Base-by-base conservation (phyloP, 2,113 vertebrate species). In the Acrocephalus arundinaceus region DNA sequence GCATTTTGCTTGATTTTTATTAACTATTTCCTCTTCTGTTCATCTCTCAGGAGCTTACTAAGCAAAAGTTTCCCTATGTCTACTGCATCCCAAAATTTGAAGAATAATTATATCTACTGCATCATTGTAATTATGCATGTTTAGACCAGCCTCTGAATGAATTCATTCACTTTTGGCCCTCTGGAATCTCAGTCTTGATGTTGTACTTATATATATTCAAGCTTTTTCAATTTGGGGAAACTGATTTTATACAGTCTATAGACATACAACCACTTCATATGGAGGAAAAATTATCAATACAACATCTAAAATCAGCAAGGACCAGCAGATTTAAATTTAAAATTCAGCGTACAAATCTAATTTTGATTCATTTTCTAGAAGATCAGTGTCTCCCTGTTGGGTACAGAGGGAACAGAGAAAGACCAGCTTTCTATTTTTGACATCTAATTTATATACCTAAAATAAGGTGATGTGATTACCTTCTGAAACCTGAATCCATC, bases 361-460 rank as follows among this genome's bases (percentile, higher is more conserved):
- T 66, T 90, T 78, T 88, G 7, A 66, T 73, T 86, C 11, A 43
- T 77, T 37, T 95, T 93, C n/a, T 79, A 43, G 63, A 85, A 86
- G 28, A 89, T 13, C 13, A 20, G 16, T 54, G 30, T 89, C 21
- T 90, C 43, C 51, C 25, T 66, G 6, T 54, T 88, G 37, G 20
- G 21, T 59, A 61, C 54, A 91, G 28, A 54, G 21, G 20, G 24
- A 82, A 68, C 7, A 23, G 0, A 58, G 62, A 63, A 93, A 75
- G 21, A 88, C 17, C 55, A 48, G 13, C 22, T 94, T 92, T 96
- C 76, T 86, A 90, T 86, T 92, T 89, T 71, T 86, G 55, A 37
- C 8, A 81, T 43, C n/a, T 52, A 88, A 86, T 90, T 84, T 77
- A 37, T 63, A 70, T 46, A 86, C n/a, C 41, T 85, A 62, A 93